phyloP scores from a whole-genome alignment of 2,797 vertebrate genomes.

The Muraenolepis orangiensis region DNA sequence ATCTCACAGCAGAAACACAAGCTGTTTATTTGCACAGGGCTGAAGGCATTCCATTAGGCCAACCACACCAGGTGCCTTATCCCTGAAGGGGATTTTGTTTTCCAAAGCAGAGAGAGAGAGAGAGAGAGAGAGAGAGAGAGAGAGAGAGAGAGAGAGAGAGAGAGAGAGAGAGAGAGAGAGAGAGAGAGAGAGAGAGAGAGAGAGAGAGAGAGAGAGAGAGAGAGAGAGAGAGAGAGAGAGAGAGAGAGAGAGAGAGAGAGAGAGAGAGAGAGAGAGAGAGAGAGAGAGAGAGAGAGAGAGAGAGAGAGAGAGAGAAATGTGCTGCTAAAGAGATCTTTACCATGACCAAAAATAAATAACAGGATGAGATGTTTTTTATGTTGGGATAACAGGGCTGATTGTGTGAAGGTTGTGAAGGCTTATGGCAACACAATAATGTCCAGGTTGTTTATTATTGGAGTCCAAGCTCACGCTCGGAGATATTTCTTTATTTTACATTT shows the following conservation, averaged over 20 bases:
- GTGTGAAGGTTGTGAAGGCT: neutral
- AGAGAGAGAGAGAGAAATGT: constrained; percentile 42
- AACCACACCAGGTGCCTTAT: constrained; percentile 80
- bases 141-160: constrained; percentile 59
- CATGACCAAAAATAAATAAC: constrained; percentile 53
- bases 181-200: constrained; percentile 59
- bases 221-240: constrained; percentile 59
- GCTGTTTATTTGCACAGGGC: constrained; percentile 95
- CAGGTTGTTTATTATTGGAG: no score
- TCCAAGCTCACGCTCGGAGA: no score
- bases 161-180: constrained; percentile 59
- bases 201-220: constrained; percentile 58
- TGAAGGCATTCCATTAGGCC: constrained; percentile 90
- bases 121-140: constrained; percentile 56
- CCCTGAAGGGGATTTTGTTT: constrained; percentile 78
- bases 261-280: constrained; percentile 63
- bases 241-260: constrained; percentile 57
- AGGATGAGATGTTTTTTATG: constrained; percentile 48
- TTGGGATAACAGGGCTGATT: constrained; percentile 38
- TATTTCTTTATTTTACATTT: no score
- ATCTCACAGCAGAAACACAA: constrained; percentile 83
- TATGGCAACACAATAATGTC: no score
- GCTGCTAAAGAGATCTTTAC: constrained; percentile 65
- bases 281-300: constrained; percentile 61
- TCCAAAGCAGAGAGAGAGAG: constrained; percentile 69